These are phyloP conservation scores for Cartodere bifasciata DNA, from an alignment of 2,888 invertebrate genomes.

Conservation along the genomic window DNA sequence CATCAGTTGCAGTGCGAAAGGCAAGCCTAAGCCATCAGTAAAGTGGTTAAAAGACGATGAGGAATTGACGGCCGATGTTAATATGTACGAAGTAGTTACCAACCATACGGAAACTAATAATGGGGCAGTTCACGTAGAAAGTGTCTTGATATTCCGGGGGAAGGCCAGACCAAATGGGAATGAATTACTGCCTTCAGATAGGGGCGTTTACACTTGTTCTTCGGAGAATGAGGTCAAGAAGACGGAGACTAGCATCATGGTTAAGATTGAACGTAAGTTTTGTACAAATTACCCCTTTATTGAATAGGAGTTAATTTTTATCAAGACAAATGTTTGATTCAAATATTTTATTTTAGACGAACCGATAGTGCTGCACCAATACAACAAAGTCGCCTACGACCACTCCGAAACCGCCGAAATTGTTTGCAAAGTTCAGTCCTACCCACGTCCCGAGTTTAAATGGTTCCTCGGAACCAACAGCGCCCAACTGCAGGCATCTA, in stretches of 20 bases:
- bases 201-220: conserved; percentile 77
- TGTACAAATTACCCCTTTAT: background rate
- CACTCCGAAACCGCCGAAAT: conserved; percentile 75
- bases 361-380: conserved; percentile 74
- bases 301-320: background rate
- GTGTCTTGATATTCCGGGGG: conserved; percentile 68
- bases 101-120: conserved; percentile 66
- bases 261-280: conserved; percentile 76
- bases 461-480: conserved; percentile 75
- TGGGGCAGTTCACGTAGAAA: conserved; percentile 70
- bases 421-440: conserved; percentile 79
- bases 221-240: conserved; percentile 84
- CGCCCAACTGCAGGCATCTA: conserved; percentile 62
- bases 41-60: conserved; percentile 78
- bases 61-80: conserved; percentile 63
- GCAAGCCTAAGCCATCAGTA: conserved; percentile 74
- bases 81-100: conserved; percentile 70
- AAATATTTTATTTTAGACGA: conserved; percentile 43
- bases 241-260: conserved; percentile 78
- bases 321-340: background rate
- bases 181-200: conserved; percentile 68
- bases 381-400: conserved; percentile 81
- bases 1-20: conserved; percentile 74
- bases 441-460: conserved; percentile 85
- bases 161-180: conserved; percentile 63